Conservation (phyloP, 2,797 vertebrate species). For the Etheostoma nigrum region DNA sequence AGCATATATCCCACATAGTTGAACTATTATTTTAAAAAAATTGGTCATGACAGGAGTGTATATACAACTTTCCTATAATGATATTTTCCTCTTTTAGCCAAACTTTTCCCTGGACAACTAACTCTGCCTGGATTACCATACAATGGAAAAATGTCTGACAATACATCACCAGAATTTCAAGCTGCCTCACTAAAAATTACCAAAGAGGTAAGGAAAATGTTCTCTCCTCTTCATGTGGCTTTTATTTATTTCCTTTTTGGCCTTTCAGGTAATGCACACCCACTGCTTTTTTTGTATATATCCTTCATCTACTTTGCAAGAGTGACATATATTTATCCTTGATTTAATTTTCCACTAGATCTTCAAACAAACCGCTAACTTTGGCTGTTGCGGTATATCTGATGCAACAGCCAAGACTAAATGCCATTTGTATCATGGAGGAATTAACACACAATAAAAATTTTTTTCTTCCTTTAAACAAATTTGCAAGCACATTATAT, state of each 20-base stretch:
- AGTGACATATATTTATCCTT: neutral
- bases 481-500: no score
- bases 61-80: neutral
- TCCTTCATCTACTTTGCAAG: neutral
- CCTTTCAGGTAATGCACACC: neutral
- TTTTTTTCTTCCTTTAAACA: no score
- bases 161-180: neutral
- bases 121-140: accelerated
- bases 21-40: neutral
- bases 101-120: slow-evolving; percentile 66
- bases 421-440: neutral
- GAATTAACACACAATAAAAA: no score
- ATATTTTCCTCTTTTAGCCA: slow-evolving; percentile 61
- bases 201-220: slow-evolving; percentile 8
- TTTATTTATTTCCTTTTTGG: neutral
- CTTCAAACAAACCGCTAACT: neutral
- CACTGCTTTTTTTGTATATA: neutral
- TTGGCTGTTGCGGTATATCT: neutral
- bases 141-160: accelerated
- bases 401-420: neutral
- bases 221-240: neutral
- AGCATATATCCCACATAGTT: neutral
- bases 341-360: neutral
- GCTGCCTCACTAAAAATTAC: accelerated
- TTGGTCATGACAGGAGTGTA: neutral